These are phyloP conservation scores for Brachionus asplanchnoidis DNA, from an alignment of 1,140 invertebrate species.

Conservation along the genomic window DNA sequence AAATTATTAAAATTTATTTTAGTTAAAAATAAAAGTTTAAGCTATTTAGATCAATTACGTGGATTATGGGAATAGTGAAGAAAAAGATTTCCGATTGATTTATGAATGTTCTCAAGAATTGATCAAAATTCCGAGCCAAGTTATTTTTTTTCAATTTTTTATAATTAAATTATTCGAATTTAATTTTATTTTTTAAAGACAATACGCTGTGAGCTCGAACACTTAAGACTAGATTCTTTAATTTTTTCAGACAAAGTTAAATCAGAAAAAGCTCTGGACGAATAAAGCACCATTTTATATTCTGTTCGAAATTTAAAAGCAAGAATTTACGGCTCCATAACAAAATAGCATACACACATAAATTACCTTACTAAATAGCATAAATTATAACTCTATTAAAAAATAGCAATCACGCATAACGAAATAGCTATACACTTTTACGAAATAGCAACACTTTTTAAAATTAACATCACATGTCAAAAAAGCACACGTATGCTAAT, in stretches of 20 bases:
- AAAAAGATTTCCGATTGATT: neutral
- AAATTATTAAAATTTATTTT: neutral
- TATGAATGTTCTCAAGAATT: neutral
- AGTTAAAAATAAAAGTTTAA: neutral
- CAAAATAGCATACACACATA: too few species aligned
- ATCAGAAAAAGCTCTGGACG: neutral
- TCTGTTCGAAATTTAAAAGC: neutral
- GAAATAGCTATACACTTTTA: too few species aligned
- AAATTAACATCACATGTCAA: too few species aligned
- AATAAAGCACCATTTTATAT: neutral
- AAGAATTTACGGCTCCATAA: too few species aligned
- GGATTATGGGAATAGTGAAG: conserved; percentile 30
- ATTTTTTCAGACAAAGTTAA: neutral
- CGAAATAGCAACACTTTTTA: too few species aligned
- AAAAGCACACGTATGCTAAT: too few species aligned
- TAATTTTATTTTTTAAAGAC: neutral
- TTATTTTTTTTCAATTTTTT: neutral
- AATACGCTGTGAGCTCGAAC: conserved; percentile 2
- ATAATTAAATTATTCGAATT: too few species aligned
- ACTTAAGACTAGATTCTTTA: neutral
- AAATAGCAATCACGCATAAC: too few species aligned
- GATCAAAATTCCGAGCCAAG: conserved; percentile 16
- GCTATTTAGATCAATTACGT: conserved; percentile 2
- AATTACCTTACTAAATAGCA: too few species aligned
- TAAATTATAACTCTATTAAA: too few species aligned